Evolutionary conservation across 1,140 invertebrate species (phyloP).

Genomic region (Eueides isabella): DNA sequence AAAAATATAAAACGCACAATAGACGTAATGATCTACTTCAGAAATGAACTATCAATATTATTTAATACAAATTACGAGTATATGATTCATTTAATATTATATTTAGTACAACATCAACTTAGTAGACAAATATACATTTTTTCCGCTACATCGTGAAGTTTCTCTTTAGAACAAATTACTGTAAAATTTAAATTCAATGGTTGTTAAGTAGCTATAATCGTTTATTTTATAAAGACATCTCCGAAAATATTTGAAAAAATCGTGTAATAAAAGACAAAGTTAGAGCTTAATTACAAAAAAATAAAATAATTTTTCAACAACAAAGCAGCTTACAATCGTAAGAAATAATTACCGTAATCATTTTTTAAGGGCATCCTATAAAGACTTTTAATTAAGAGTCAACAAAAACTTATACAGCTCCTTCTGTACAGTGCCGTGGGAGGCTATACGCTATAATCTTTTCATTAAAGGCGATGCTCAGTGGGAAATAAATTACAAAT

Average conservation of each 20-base stretch:
- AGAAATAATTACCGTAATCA: slow-evolving; percentile 1
- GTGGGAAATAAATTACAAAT: slow-evolving; percentile 20
- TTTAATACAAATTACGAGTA: no score
- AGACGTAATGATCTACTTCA: no score
- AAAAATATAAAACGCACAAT: no score
- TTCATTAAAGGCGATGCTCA: slow-evolving; percentile 14
- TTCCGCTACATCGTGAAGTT: no score
- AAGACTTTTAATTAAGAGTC: slow-evolving; percentile 8
- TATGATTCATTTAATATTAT: no score
- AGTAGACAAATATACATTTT: no score
- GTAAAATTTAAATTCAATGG: no score
- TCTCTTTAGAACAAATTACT: no score
- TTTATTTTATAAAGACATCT: background rate
- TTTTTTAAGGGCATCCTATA: background rate
- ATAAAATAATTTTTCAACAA: background rate
- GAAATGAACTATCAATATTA: no score
- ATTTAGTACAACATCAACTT: no score
- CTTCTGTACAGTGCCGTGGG: slow-evolving; percentile 17
- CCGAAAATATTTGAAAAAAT: background rate
- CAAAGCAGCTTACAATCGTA: background rate
- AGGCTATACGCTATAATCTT: slow-evolving; percentile 20
- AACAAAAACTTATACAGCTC: background rate
- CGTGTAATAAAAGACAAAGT: background rate
- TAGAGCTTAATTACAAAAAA: background rate
- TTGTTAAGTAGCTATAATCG: background rate